These are phyloP conservation scores for Acrocephalus arundinaceus DNA, from an alignment of 2,113 vertebrate genomes.

Conservation along the genomic window DNA sequence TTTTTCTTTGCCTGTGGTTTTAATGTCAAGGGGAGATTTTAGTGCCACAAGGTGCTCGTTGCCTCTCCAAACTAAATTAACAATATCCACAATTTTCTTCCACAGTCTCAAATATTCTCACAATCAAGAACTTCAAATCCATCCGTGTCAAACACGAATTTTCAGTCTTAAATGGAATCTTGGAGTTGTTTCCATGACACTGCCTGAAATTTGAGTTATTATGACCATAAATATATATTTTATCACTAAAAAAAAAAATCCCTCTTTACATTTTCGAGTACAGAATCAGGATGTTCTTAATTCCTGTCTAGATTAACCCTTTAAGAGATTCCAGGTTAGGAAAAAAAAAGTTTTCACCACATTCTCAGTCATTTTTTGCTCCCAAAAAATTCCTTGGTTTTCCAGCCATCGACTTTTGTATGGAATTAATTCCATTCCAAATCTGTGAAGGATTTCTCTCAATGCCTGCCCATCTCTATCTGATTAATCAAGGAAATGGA, in stretches of 20 bases:
- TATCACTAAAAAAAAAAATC: background rate
- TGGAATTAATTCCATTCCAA: background rate
- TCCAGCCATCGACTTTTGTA: background rate
- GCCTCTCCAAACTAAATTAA: background rate
- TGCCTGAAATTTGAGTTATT: background rate
- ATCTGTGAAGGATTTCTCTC: background rate
- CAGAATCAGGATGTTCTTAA: background rate
- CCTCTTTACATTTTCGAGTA: background rate
- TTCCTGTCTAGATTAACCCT: background rate
- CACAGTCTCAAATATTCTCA: background rate
- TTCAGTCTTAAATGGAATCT: background rate
- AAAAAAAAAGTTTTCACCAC: background rate
- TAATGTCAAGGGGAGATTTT: background rate
- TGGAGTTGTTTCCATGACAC: background rate
- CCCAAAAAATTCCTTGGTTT: background rate
- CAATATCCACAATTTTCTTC: background rate
- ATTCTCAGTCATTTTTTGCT: background rate
- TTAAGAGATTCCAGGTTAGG: background rate
- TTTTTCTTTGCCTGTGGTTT: background rate
- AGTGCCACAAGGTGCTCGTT: rapidly evolving
- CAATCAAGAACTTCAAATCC: background rate
- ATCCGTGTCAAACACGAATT: background rate
- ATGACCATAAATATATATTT: background rate
- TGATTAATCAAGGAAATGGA: background rate
- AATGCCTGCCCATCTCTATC: background rate